Conservation (phyloP, 1,140 invertebrate species). For the Temnothorax nylanderi region DNA sequence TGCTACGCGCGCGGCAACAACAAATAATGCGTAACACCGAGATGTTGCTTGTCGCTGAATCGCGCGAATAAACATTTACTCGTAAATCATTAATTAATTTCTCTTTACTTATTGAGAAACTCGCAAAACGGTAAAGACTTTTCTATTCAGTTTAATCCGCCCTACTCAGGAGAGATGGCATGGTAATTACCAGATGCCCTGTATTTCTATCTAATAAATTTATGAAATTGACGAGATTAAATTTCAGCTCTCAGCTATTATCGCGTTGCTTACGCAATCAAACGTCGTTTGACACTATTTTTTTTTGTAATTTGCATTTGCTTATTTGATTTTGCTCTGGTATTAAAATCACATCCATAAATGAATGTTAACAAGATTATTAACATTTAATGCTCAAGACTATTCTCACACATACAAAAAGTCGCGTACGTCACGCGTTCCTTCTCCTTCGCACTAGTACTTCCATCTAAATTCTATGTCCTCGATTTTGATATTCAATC, state of each 20-base stretch:
- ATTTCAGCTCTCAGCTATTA: neutral
- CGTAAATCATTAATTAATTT: no score
- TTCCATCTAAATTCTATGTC: slow-evolving; percentile 80
- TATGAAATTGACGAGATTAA: slow-evolving; percentile 14
- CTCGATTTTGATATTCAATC: slow-evolving; percentile 80
- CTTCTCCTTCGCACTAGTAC: slow-evolving; percentile 34
- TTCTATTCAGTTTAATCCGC: no score
- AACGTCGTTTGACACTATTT: neutral
- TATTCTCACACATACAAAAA: neutral
- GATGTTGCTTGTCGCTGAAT: no score
- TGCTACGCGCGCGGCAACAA: no score
- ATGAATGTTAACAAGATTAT: slow-evolving; percentile 26
- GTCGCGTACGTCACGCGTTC: neutral
- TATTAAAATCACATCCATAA: slow-evolving; percentile 15
- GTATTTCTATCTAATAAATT: slow-evolving; percentile 9
- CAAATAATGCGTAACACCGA: no score
- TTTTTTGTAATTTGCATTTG: neutral
- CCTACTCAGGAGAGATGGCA: no score
- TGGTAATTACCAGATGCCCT: no score
- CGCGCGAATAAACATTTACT: no score
- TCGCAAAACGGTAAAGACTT: no score
- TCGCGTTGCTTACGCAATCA: neutral
- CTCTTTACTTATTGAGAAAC: no score
- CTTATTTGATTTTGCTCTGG: slow-evolving; percentile 37
- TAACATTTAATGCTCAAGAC: neutral